Conservation (phyloP, 64 coral and sea anemone species). For the Trachythela sp. region DNA sequence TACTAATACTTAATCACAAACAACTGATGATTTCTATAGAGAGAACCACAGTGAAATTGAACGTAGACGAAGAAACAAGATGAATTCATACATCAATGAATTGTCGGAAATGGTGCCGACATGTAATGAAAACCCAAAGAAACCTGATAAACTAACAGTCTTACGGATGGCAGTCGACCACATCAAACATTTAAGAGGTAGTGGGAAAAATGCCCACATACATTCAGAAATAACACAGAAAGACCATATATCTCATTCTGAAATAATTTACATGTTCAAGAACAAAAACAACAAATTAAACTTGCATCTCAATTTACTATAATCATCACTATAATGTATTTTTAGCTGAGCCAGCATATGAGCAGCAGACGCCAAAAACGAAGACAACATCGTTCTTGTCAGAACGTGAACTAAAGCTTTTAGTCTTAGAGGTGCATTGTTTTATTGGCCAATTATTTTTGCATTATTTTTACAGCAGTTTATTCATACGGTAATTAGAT, state of each 20-base stretch:
- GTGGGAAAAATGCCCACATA: no score
- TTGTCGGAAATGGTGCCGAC: not conserved
- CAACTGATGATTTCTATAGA: slow-evolving; percentile 22
- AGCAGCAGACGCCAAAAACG: slow-evolving; percentile 58
- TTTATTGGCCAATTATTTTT: not conserved
- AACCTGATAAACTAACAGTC: not conserved
- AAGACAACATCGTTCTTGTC: slow-evolving; percentile 69
- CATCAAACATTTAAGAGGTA: slow-evolving; percentile 4
- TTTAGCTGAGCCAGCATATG: slow-evolving; percentile 48
- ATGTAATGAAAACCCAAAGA: not conserved
- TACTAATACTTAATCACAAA: no score
- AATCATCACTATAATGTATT: not conserved
- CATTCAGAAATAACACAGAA: no score
- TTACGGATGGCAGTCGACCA: not conserved
- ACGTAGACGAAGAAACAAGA: slow-evolving; percentile 87
- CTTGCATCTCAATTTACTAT: not conserved
- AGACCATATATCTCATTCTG: no score
- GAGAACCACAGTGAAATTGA: slow-evolving; percentile 98
- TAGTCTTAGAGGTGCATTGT: slow-evolving; percentile 77
- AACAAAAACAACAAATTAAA: no score
- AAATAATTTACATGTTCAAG: no score
- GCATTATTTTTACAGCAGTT: not conserved
- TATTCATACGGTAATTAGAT: no score
- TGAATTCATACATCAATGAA: slow-evolving; percentile 81
- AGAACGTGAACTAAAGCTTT: slow-evolving; percentile 86